Evolutionary conservation across 2,888 invertebrate genomes (phyloP), one percentile per base, ranked within the genome.

Genomic region (Acronicta leporina): DNA sequence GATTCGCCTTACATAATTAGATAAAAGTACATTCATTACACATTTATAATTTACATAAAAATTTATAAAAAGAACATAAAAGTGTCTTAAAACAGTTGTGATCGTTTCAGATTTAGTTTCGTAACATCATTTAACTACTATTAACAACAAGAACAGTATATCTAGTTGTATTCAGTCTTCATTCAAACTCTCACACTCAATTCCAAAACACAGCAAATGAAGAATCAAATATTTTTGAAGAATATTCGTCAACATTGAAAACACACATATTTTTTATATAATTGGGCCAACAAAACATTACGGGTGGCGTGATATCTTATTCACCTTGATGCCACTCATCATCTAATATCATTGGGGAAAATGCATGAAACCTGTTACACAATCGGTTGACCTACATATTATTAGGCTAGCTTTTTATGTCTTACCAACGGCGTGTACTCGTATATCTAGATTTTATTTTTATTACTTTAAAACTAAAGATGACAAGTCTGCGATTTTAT

Each of bases 151-250:
- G 67, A 61, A 68, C 59, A 71, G 46, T 63, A 73, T 20, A 80
- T 84, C 84, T 90, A 88, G 64, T 68, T 54, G 74, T 85, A 89
- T 82, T 93, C 93, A 94, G 92, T 93, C 93, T 93, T 93, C 92
- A 90, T 86, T 84, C 90, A 90, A 88, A 87, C 88, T 81, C 82
- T 80, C 83, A 80, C 75, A 63, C 68, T 73, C 75, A 78, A 83
- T 74, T 74, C 68, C 66, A 73, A 71, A 66, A 61, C 65, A 57
- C 55, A 60, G 47, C 47, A 66, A 56, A 68, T 69, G 41, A 48
- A 45, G 62, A 75, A 71, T 62, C 43, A 73, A 58, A 64, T 54
- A 61, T 68, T 69, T 55, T 48, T 48, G 62, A 58, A 68, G 27
- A 51, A 58, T 60, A 75, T 58, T 55, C 68, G 42, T 72, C 61